Evolutionary conservation across 2,113 vertebrate species (phyloP).

Genomic region (Cynoglossus semilaevis): DNA sequence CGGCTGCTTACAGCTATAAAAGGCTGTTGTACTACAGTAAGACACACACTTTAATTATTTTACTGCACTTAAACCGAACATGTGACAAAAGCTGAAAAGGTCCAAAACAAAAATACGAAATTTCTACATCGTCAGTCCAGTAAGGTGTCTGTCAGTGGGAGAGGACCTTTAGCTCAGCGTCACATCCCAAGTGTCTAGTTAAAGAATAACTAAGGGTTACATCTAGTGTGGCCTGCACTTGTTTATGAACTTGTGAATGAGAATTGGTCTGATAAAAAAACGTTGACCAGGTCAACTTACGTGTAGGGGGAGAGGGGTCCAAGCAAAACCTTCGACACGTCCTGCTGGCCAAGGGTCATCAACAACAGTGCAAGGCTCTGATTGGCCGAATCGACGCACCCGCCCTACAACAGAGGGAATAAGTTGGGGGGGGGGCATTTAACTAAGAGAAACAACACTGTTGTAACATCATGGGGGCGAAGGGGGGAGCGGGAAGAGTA

Average conservation of each 20-base stretch:
- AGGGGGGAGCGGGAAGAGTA: background rate
- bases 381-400: conserved; percentile 94
- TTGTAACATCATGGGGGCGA: conserved; percentile 29
- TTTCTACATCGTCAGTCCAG: background rate
- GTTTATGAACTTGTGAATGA: conserved; percentile 19
- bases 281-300: conserved; percentile 75
- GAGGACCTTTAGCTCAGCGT: conserved; percentile 29
- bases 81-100: too few species aligned
- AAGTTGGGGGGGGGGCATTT: background rate
- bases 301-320: conserved; percentile 95
- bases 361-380: conserved; percentile 90
- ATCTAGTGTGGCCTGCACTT: background rate
- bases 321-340: conserved; percentile 93
- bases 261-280: conserved; percentile 1
- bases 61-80: too few species aligned
- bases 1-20: too few species aligned
- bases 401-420: conserved; percentile 79
- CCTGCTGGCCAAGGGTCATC: conserved; percentile 96
- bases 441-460: conserved; percentile 32
- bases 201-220: conserved; percentile 35
- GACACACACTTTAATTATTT: too few species aligned
- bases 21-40: too few species aligned
- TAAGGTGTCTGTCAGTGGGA: background rate
- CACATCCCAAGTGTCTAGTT: conserved; percentile 15
- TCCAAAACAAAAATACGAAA: too few species aligned